Evolutionary conservation across 2,888 invertebrate genomes (phyloP).

Genomic region (Trachelus stipa): DNA sequence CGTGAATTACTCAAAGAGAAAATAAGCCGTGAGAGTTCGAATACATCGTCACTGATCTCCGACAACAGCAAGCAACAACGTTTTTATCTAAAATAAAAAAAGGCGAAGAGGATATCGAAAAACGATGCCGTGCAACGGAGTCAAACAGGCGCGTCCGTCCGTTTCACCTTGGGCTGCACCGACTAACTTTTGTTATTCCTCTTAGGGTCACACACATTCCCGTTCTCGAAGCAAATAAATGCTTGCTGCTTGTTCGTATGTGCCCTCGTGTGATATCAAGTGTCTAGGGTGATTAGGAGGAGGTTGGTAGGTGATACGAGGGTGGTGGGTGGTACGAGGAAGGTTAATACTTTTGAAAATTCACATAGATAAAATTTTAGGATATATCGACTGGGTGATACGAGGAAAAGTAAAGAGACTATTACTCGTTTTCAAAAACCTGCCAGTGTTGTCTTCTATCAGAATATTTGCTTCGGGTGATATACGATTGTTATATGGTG

Average conservation of each 20-base stretch:
- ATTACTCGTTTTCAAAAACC: background rate
- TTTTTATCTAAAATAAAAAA: background rate
- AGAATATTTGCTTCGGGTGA: background rate
- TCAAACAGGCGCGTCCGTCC: background rate
- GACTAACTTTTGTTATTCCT: background rate
- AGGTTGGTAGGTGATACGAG: background rate
- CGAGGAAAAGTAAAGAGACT: background rate
- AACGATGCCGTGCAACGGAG: background rate
- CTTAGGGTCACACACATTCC: background rate
- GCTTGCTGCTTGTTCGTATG: background rate
- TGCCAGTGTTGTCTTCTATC: background rate
- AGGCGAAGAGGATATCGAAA: background rate
- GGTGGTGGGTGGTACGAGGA: background rate
- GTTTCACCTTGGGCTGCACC: background rate
- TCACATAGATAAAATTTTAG: background rate
- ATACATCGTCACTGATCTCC: background rate
- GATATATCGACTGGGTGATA: background rate
- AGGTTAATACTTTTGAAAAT: background rate
- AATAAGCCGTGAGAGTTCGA: background rate
- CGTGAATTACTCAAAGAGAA: background rate
- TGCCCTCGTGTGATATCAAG: background rate
- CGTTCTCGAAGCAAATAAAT: background rate
- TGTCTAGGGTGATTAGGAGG: background rate
- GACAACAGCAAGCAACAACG: background rate
- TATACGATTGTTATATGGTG: background rate